A percentile compares a stretch with the other conserved stretches of the same genome.
Conservation (phyloP, 2,888 invertebrate genomes). For the Cabera pusaria region DNA sequence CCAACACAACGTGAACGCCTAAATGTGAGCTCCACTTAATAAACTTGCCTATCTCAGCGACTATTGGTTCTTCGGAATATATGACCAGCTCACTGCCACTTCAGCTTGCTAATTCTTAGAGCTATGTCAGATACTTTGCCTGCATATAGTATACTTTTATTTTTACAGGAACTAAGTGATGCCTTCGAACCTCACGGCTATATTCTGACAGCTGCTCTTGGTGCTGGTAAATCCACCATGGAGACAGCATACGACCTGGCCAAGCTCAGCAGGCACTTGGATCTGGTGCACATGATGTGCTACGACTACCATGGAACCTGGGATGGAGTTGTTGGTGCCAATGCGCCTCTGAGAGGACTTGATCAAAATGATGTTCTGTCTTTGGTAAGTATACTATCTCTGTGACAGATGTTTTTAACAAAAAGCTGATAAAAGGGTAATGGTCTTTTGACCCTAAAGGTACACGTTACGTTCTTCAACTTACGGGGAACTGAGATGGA, state of each 20-base stretch:
- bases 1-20: too few species aligned
- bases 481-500: too few species aligned
- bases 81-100: too few species aligned
- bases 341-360: constrained; percentile 87
- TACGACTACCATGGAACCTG: constrained; percentile 95
- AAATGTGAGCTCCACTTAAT: too few species aligned
- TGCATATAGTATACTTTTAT: not conserved
- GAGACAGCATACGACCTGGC: constrained; percentile 90
- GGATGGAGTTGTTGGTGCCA: constrained; percentile 89
- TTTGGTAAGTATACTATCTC: constrained; percentile 87
- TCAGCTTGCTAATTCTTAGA: too few species aligned
- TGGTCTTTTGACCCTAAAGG: too few species aligned
- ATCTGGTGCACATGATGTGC: constrained; percentile 92
- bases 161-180: constrained; percentile 85
- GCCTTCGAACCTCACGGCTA: constrained; percentile 87
- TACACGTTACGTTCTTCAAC: too few species aligned
- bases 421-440: too few species aligned
- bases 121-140: too few species aligned
- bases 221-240: constrained; percentile 89
- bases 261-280: constrained; percentile 86
- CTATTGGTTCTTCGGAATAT: too few species aligned
- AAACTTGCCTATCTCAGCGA: too few species aligned
- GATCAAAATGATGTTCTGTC: constrained; percentile 82
- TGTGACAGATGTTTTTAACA: too few species aligned
- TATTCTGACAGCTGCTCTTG: constrained; percentile 91